Evolutionary conservation across 2,113 vertebrate species (phyloP).

Genomic region (Mobula hypostoma): DNA sequence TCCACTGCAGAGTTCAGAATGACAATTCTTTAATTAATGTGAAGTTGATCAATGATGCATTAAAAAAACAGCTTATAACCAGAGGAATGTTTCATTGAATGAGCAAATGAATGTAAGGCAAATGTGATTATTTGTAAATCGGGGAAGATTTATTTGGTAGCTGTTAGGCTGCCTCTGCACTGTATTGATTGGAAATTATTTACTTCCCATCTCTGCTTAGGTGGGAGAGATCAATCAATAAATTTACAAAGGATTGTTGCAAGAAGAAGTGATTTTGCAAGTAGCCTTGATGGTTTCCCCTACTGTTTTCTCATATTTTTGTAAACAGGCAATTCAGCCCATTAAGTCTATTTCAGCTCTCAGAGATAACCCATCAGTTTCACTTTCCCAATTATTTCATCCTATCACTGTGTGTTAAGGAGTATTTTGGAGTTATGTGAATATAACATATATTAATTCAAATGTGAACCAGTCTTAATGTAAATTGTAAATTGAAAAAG

Average conservation of each 20-base stretch:
- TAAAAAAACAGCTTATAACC: neutral
- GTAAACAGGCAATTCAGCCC: no score
- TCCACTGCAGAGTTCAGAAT: neutral
- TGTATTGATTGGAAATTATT: neutral
- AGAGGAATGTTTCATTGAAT: neutral
- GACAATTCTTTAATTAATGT: neutral
- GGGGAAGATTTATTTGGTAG: neutral
- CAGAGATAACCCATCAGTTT: no score
- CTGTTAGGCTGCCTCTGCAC: neutral
- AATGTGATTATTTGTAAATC: neutral
- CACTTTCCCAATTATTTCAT: no score
- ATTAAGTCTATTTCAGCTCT: no score
- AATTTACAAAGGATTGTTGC: neutral
- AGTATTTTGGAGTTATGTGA: no score
- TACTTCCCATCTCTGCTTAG: neutral
- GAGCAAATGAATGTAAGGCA: neutral
- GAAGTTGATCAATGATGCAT: neutral
- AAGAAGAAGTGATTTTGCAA: neutral
- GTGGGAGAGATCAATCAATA: neutral
- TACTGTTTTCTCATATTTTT: no score
- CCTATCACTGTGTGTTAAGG: no score
- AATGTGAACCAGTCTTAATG: no score
- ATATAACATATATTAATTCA: no score
- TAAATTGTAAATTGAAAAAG: no score
- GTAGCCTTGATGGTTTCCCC: neutral